These are phyloP conservation scores for Glaucomys volans DNA, from an alignment of 2,113 vertebrate genomes.

Conservation along the genomic window DNA sequence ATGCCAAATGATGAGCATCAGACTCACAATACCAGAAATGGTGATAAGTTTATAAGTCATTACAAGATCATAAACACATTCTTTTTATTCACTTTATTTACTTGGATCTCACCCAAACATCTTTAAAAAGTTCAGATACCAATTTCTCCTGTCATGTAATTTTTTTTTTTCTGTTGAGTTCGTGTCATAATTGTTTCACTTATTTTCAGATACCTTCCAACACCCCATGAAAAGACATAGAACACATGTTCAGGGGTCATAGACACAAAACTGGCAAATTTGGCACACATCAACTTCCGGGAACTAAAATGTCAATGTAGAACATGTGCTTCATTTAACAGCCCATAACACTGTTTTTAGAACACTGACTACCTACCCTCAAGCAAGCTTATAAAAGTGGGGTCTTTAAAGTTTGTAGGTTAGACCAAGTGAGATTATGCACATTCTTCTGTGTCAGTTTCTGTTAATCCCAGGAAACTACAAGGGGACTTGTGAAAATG, in stretches of 20 bases:
- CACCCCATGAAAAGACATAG: slow-evolving; percentile 73
- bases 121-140: slow-evolving; percentile 65
- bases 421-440: slow-evolving; percentile 64
- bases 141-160: not conserved
- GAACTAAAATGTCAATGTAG: slow-evolving; percentile 84
- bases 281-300: slow-evolving; percentile 82
- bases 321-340: slow-evolving; percentile 84
- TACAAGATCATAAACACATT: slow-evolving; percentile 56
- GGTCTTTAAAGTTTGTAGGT: slow-evolving; percentile 82
- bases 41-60: not conserved
- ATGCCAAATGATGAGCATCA: slow-evolving; percentile 51
- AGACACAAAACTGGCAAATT: slow-evolving; percentile 83
- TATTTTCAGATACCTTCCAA: slow-evolving; percentile 76
- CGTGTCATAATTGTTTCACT: slow-evolving; percentile 73
- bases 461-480: slow-evolving; percentile 76
- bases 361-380: slow-evolving; percentile 79
- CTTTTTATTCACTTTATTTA: slow-evolving; percentile 54
- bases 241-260: slow-evolving; percentile 77
- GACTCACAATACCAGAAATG: slow-evolving; percentile 43
- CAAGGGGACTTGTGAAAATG: slow-evolving; percentile 57
- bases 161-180: slow-evolving; percentile 68
- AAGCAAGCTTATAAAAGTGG: slow-evolving; percentile 81
- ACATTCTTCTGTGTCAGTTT: slow-evolving; percentile 67
- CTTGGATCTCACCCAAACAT: slow-evolving; percentile 38
- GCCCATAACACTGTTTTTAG: slow-evolving; percentile 82